These are phyloP conservation scores for Drosophila nigrodunni DNA, from an alignment of 1,140 invertebrate genomes.

Conservation along the genomic window DNA sequence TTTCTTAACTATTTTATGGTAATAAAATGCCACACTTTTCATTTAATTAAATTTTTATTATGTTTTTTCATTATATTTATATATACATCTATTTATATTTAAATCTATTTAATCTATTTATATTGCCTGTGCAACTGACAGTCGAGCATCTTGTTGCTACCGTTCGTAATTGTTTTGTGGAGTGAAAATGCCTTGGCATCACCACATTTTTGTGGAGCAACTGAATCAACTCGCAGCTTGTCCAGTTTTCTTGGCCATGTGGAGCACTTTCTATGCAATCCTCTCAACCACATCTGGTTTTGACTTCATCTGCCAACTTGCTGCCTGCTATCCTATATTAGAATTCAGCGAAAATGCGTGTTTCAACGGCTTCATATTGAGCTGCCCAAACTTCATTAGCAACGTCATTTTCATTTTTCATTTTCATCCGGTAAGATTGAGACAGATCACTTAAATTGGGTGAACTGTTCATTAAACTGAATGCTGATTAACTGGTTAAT, in stretches of 20 bases:
- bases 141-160: too few species aligned
- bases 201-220: slow-evolving; percentile 42
- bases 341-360: slow-evolving; percentile 3
- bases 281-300: background rate
- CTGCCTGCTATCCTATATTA: background rate
- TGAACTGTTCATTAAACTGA: background rate
- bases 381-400: background rate
- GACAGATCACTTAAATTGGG: slow-evolving; percentile 12
- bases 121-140: too few species aligned
- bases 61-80: too few species aligned
- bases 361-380: background rate
- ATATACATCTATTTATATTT: too few species aligned
- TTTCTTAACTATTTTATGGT: too few species aligned
- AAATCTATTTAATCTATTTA: too few species aligned
- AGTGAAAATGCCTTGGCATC: slow-evolving; percentile 35
- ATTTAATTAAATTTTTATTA: too few species aligned
- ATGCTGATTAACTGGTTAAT: background rate
- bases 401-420: background rate
- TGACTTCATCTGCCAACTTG: too few species aligned
- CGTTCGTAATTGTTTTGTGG: too few species aligned
- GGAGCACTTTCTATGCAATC: slow-evolving; percentile 48
- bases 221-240: slow-evolving; percentile 15
- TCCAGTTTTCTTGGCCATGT: slow-evolving; percentile 15
- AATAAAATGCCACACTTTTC: too few species aligned
- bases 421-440: background rate